Evolutionary conservation across 2,113 vertebrate species (phyloP), one percentile per base, ranked within the genome.

Genomic region (Pipa parva): DNA sequence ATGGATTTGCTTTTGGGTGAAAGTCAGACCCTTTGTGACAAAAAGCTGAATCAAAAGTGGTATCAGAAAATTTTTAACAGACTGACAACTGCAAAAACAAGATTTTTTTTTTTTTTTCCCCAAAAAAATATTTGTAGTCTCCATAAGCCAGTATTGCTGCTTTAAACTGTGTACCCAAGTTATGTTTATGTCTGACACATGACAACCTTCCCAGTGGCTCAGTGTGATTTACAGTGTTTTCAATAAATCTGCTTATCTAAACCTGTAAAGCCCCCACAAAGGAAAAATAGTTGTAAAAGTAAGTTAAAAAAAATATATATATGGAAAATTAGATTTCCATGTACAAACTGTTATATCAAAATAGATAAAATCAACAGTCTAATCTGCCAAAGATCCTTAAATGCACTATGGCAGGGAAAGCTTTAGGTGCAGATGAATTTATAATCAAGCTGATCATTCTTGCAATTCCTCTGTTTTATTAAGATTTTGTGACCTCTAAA

Each of bases 321-420:
- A 77, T 58, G 27, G 72, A 80, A 82, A 80, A 68, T 67, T 82
- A 7, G 63, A 68, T 77, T 74, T 63, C 75, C 73, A 80, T 79
- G 78, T 79, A 70, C 59, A 74, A 78, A 60, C 48, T 33, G 72
- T 74, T 72, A 73, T 57, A 76, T 77, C 78, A 74, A 80, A 78
- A 78, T 67, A 75, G 17, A 65, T 61, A 52, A n/a, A n/a, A 73
- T 76, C 75, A 76, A 83, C 77, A 72, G 36, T 10, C 64, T 81
- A 76, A 0, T 72, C 73, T 55, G 58, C 82, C 71, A 78, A 59
- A 60, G 60, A 74, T 33, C 56, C 73, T 63, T 51, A 61, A 62
- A 50, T 57, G 61, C 72, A 42, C 36, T 61, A 71, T 50, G 67
- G 62, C 20, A 28, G 56, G 37, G 33, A 69, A 60, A 27, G 36